phyloP scores from a whole-genome alignment of 92 coral and sea anemone genomes.

The Actinostola sp. region DNA sequence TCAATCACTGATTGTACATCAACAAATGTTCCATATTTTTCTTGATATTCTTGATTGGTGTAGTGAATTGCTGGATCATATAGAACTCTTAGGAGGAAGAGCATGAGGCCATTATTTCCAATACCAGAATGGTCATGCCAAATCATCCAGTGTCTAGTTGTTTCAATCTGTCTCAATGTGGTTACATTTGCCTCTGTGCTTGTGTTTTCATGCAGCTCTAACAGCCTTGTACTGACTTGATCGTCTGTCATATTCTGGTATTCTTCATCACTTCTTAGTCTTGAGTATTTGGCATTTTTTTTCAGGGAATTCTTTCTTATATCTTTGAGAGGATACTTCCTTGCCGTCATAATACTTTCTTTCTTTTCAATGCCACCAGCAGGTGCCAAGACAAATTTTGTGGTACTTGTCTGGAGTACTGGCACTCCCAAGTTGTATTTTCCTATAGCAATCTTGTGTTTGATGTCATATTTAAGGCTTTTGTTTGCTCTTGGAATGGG shows the following conservation, averaged over 20 bases:
- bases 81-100: conserved; percentile 3
- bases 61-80: conserved; percentile 22
- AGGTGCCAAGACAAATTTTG: background rate
- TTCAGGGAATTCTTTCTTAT: background rate
- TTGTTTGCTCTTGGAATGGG: conserved; percentile 3
- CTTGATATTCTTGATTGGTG: background rate
- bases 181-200: background rate
- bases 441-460: background rate
- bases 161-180: background rate
- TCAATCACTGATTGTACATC: background rate
- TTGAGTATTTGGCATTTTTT: conserved; percentile 1
- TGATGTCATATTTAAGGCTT: background rate
- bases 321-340: conserved; percentile 8
- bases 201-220: background rate
- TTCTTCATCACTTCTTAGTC: background rate
- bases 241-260: background rate
- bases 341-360: background rate
- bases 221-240: background rate
- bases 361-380: background rate
- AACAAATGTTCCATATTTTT: conserved; percentile 5
- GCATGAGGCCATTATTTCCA: conserved; percentile 13
- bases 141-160: conserved; percentile 17
- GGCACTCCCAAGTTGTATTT: conserved; percentile 9
- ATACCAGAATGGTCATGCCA: conserved; percentile 24
- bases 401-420: background rate